phyloP scores from a whole-genome alignment of 2,888 invertebrate genomes.

The Drosophila colorata region DNA sequence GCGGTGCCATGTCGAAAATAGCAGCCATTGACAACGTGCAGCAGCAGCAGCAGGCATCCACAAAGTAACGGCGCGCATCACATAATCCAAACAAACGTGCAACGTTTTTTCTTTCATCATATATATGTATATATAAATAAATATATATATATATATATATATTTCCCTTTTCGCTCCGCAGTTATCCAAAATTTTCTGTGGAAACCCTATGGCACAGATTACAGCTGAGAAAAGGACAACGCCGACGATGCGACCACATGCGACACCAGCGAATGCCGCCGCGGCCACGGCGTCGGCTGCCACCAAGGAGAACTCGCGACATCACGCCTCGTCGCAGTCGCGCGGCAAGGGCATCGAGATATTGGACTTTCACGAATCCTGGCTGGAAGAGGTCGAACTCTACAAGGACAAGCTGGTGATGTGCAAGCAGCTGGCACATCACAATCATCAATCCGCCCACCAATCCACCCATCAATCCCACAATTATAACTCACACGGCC shows the following conservation, averaged over 20 bases:
- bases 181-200: conserved; percentile 80
- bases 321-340: conserved; percentile 24
- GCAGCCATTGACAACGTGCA: conserved; percentile 73
- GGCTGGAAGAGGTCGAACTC: conserved; percentile 84
- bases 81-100: conserved; percentile 41
- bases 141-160: background rate
- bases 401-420: conserved; percentile 82
- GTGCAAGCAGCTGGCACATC: conserved; percentile 75
- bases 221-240: conserved; percentile 83
- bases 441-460: conserved; percentile 53
- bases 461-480: conserved; percentile 19
- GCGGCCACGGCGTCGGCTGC: conserved; percentile 36
- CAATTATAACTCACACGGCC: conserved; percentile 22
- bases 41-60: conserved; percentile 17
- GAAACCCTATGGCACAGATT: conserved; percentile 83
- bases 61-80: conserved; percentile 53
- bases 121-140: background rate
- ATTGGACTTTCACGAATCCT: conserved; percentile 84
- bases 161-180: conserved; percentile 22
- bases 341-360: conserved; percentile 81
- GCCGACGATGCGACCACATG: conserved; percentile 43
- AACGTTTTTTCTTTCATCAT: background rate
- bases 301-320: conserved; percentile 77
- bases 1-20: conserved; percentile 84
- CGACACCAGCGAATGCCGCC: conserved; percentile 31